Evolutionary conservation across 2,797 vertebrate genomes (phyloP).

Genomic region (Sylvia borin): DNA sequence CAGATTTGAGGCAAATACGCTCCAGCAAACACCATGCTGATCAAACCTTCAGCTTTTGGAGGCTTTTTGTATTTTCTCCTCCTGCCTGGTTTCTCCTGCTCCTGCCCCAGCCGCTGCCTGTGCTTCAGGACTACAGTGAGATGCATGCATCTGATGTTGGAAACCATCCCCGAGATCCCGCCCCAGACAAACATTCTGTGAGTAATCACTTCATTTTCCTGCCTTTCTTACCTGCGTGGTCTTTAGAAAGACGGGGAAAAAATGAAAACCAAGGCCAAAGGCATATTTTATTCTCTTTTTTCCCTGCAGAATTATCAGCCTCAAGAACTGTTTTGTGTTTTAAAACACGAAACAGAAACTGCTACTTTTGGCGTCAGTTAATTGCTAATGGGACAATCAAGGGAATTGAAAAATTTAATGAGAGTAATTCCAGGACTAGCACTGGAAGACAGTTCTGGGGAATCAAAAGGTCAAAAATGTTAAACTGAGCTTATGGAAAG

Average conservation of each 20-base stretch:
- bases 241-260: background rate
- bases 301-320: background rate
- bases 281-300: background rate
- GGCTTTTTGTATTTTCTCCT: conserved; percentile 61
- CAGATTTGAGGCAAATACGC: conserved; percentile 46
- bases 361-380: background rate
- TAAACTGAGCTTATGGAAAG: background rate
- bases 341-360: background rate
- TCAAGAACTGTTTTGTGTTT: background rate
- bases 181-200: conserved; percentile 71
- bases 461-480: background rate
- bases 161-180: conserved; percentile 68
- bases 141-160: conserved; percentile 78
- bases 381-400: background rate
- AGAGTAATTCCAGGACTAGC: background rate
- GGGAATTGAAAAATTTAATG: background rate
- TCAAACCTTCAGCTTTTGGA: conserved; percentile 1
- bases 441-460: background rate
- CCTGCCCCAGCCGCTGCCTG: conserved; percentile 69
- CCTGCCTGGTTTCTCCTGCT: conserved; percentile 28
- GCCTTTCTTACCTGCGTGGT: background rate
- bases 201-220: conserved; percentile 14
- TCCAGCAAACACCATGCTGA: conserved; percentile 66
- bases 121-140: conserved; percentile 76
- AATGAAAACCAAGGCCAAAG: background rate